Conservation (phyloP, 2,797 vertebrate genomes). For the Cuniculus paca region DNA sequence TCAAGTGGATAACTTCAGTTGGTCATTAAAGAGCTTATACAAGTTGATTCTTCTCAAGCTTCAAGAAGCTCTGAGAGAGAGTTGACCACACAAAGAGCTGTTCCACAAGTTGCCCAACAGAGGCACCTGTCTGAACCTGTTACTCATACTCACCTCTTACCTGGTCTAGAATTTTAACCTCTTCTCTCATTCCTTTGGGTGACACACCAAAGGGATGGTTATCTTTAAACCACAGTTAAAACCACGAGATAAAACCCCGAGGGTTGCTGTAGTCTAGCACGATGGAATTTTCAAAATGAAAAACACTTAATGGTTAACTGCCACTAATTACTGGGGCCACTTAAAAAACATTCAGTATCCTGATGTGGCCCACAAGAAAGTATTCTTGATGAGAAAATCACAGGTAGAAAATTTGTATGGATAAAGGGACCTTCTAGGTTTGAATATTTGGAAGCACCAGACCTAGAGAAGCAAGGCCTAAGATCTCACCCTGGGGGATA, state of each 20-base stretch:
- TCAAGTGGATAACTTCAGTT: neutral
- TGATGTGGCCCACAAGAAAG: neutral
- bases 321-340: neutral
- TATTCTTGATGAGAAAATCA: neutral
- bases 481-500: neutral
- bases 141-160: neutral
- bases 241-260: neutral
- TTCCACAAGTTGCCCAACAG: neutral
- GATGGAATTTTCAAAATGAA: constrained; percentile 16
- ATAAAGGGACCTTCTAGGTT: neutral
- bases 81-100: neutral
- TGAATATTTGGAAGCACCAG: neutral
- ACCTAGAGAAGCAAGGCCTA: neutral
- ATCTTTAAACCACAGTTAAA: neutral
- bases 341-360: neutral
- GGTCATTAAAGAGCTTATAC: neutral
- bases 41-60: neutral
- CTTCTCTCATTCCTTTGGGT: neutral
- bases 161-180: neutral
- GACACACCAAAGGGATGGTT: neutral
- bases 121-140: neutral
- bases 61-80: neutral
- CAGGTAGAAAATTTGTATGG: neutral
- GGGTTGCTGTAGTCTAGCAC: neutral
- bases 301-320: neutral